Conservation (phyloP, 2,888 invertebrate genomes). For the Chalcosyrphus nemorum region DNA sequence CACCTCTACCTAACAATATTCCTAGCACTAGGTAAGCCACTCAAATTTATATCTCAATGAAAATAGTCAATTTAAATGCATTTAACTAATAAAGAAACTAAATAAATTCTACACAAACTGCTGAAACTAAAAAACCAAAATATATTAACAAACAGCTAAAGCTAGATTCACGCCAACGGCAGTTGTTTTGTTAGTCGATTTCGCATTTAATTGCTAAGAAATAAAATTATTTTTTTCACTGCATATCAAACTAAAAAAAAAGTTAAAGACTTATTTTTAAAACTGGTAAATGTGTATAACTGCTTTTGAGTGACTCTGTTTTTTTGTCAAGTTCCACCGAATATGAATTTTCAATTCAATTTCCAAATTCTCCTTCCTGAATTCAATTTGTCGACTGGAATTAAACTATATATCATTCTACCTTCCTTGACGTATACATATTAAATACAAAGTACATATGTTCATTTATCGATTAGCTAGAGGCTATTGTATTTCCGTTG, state of each 20-base stretch:
- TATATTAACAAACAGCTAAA: not conserved
- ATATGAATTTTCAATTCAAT: not conserved
- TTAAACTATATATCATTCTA: constrained; percentile 48
- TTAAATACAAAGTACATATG: constrained; percentile 39
- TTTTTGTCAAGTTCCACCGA: constrained; percentile 40
- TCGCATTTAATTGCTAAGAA: not conserved
- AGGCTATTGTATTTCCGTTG: constrained; percentile 60
- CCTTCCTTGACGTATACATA: constrained; percentile 57
- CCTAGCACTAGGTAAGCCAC: constrained; percentile 40
- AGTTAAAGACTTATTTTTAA: not conserved
- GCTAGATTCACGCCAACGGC: not conserved
- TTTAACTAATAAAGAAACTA: constrained; percentile 11
- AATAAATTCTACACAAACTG: not conserved
- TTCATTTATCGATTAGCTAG: constrained; percentile 66
- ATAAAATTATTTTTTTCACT: not conserved
- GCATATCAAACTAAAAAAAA: constrained; percentile 14
- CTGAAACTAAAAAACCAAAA: not conserved
- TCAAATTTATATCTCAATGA: constrained; percentile 21
- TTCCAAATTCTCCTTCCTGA: constrained; percentile 29
- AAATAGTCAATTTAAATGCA: constrained; percentile 54
- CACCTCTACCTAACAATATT: constrained; percentile 36
- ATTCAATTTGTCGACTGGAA: constrained; percentile 25
- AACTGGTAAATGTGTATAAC: not conserved
- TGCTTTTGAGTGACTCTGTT: constrained; percentile 10
- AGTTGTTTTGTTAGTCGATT: constrained; percentile 1